Percentiles rank a stretch among this genome's conserved stretches.
phyloP scores from a whole-genome alignment of 2,113 vertebrate genomes.

The Tragelaphus scriptus region DNA sequence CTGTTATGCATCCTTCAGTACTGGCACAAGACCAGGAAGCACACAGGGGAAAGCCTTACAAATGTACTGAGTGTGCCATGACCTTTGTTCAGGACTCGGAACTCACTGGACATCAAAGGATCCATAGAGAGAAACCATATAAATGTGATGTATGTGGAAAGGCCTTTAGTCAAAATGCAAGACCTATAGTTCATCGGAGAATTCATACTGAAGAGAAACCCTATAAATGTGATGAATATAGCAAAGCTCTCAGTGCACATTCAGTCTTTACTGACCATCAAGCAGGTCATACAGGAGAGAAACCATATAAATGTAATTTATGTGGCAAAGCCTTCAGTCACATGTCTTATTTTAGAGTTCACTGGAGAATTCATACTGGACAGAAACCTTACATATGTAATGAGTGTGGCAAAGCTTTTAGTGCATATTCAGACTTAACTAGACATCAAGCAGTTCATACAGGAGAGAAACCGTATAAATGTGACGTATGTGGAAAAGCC shows the following conservation, averaged over 20 bases:
- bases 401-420: not conserved
- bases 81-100: not conserved
- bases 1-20: not conserved
- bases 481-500: not conserved
- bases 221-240: not conserved
- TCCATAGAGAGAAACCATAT: not conserved
- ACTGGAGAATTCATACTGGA: not conserved
- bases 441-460: not conserved
- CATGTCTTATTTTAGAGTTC: not conserved
- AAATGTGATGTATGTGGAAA: not conserved
- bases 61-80: not conserved
- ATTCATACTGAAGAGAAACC: not conserved
- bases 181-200: not conserved
- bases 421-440: not conserved
- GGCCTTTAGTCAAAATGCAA: not conserved
- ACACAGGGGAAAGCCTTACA: not conserved
- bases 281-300: not conserved
- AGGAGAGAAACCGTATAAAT: not conserved
- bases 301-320: not conserved
- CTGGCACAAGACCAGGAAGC: not conserved
- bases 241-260: not conserved
- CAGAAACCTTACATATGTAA: not conserved
- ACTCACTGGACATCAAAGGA: not conserved
- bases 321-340: not conserved
- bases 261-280: not conserved